These are phyloP conservation scores for Ptychoptera contaminata DNA, from an alignment of 2,888 invertebrate species.

Conservation along the genomic window DNA sequence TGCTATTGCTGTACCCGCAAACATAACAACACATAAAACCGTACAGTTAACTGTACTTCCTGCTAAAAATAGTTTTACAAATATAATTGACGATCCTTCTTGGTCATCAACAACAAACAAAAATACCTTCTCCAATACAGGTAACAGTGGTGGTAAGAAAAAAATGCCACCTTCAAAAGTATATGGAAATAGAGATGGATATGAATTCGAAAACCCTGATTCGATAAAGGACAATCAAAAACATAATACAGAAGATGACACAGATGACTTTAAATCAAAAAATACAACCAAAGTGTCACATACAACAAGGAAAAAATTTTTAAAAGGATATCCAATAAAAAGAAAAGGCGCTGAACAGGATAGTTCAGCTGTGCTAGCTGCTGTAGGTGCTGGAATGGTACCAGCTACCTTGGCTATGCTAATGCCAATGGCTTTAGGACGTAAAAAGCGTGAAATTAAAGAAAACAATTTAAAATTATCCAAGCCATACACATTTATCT, in stretches of 20 bases:
- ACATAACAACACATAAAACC: constrained; percentile 35
- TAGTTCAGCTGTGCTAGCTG: constrained; percentile 14
- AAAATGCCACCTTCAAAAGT: constrained; percentile 38
- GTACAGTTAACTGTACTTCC: constrained; percentile 59
- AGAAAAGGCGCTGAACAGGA: constrained; percentile 8
- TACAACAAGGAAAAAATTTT: constrained; percentile 7
- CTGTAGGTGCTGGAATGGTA: constrained; percentile 57
- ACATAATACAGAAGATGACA: constrained; percentile 20
- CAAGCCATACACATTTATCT: no score
- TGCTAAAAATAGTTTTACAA: constrained; percentile 22
- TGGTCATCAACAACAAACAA: no score
- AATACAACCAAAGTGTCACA: constrained; percentile 2
- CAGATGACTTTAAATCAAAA: constrained; percentile 18
- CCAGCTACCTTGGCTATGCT: constrained; percentile 70
- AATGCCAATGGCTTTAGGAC: constrained; percentile 59
- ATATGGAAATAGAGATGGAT: constrained; percentile 59
- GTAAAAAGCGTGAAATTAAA: constrained; percentile 15
- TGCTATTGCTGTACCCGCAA: constrained; percentile 23
- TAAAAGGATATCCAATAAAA: constrained; percentile 9
- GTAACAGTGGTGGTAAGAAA: constrained; percentile 34
- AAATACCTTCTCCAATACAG: not conserved
- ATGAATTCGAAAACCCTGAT: constrained; percentile 55
- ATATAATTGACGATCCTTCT: not conserved
- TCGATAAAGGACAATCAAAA: constrained; percentile 46
- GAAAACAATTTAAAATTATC: no score